A percentile compares a stretch with the other conserved stretches of the same genome.
phyloP scores from a whole-genome alignment of 2,888 invertebrate species.

The Rhamphomyia laevipes region DNA sequence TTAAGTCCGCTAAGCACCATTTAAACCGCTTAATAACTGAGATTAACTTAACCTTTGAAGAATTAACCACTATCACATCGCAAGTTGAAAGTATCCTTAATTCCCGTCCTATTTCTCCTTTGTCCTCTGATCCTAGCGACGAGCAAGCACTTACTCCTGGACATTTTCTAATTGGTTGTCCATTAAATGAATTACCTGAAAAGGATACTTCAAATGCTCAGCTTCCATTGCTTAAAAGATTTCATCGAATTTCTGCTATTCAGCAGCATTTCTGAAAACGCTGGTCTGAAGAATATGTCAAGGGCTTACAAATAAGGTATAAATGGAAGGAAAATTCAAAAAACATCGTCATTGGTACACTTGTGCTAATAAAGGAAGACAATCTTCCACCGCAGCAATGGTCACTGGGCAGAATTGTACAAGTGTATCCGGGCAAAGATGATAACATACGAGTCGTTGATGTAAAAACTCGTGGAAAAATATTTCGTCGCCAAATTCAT shows the following conservation, averaged over 20 bases:
- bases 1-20: slow-evolving; percentile 5
- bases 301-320: slow-evolving; percentile 7
- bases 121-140: no score
- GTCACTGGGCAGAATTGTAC: slow-evolving; percentile 6
- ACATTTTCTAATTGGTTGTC: slow-evolving; percentile 6
- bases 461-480: slow-evolving; percentile 10
- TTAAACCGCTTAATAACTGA: neutral
- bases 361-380: slow-evolving; percentile 6
- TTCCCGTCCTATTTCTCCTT: no score
- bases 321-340: slow-evolving; percentile 5
- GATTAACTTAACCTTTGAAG: slow-evolving; percentile 4
- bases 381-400: slow-evolving; percentile 7
- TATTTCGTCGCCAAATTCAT: no score
- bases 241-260: slow-evolving; percentile 4
- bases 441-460: slow-evolving; percentile 3
- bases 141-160: no score
- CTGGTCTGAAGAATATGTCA: slow-evolving; percentile 5
- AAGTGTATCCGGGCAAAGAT: slow-evolving; percentile 3
- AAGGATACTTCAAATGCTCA: neutral
- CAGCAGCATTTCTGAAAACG: slow-evolving; percentile 7
- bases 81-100: slow-evolving; percentile 6
- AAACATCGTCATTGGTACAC: slow-evolving; percentile 1
- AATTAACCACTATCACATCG: slow-evolving; percentile 4
- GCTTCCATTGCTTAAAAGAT: slow-evolving; percentile 2
- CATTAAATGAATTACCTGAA: slow-evolving; percentile 1